Evolutionary conservation across 2,888 invertebrate species (phyloP), one percentile per base, ranked within the genome.

Genomic region (Eugnorisma glareosa): DNA sequence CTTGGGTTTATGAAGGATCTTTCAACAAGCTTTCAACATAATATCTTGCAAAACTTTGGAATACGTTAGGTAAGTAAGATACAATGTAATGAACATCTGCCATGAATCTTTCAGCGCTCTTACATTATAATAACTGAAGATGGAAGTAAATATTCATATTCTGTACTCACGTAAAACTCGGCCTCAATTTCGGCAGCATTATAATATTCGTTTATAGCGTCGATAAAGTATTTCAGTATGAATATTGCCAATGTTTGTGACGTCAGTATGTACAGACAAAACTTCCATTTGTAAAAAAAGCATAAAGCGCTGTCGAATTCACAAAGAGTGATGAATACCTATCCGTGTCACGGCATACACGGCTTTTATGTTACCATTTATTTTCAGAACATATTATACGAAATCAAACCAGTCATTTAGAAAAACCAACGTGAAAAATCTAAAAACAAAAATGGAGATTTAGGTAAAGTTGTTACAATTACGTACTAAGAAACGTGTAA

Each of bases 281-380:
- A 66, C 77, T 40, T 61, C 67, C 73, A 74, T 82, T 78, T 77
- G 76, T 76, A 71, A 71, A 82, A 84, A 85, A 80, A 61, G 64
- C 63, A 72, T 81, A 84, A 85, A 79, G 74, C 82, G 57, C 66
- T 75, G 84, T 82, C 81, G 79, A 83, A 82, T 75, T 74, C 73
- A 83, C 77, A 70, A 28, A 75, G 76, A 84, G 80, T 86, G 82
- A 83, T 85, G 84, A 84, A 86, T 88, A 82, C 61, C 59, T 78
- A 76, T 81, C 43, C 57, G 67, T 78, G 75, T 81, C 68, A 73
- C 70, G 70, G 77, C 48, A 72, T 70, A 77, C 67, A 66, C 61
- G 43, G 54, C 66, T 81, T 84, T 84, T 77, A 70, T 64, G 75
- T 78, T 45, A 74, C 37, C 64, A 81, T 88, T 84, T 81, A 73